A percentile compares a stretch with the other conserved stretches of the same genome.
These are phyloP conservation scores for Agonopterix heracliana DNA, from an alignment of 2,888 invertebrate genomes.

Conservation along the genomic window DNA sequence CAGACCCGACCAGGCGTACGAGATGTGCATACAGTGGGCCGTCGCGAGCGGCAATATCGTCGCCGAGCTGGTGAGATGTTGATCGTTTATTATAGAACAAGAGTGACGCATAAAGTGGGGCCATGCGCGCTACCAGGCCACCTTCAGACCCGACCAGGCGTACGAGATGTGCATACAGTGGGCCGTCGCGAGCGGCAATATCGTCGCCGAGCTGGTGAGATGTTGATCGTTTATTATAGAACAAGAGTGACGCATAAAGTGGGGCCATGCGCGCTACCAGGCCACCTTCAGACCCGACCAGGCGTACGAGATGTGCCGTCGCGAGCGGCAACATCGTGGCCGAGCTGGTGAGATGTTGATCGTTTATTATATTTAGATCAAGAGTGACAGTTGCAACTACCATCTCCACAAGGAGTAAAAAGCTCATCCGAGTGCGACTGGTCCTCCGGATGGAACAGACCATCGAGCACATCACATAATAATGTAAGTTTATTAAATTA, in stretches of 20 bases:
- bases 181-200: slow-evolving; percentile 96
- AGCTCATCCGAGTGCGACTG: too few species aligned
- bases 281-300: slow-evolving; percentile 91
- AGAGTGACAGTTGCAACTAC: too few species aligned
- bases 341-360: slow-evolving; percentile 80
- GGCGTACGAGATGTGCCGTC: slow-evolving; percentile 96
- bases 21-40: slow-evolving; percentile 97
- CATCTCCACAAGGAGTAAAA: too few species aligned
- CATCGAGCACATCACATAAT: too few species aligned
- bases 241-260: too few species aligned
- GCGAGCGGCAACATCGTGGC: slow-evolving; percentile 96
- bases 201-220: slow-evolving; percentile 91
- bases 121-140: slow-evolving; percentile 92
- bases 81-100: too few species aligned
- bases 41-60: slow-evolving; percentile 97
- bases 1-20: slow-evolving; percentile 93
- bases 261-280: slow-evolving; percentile 94
- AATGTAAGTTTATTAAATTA: too few species aligned
- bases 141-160: slow-evolving; percentile 91
- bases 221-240: too few species aligned
- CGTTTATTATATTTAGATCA: too few species aligned
- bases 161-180: slow-evolving; percentile 97
- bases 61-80: slow-evolving; percentile 84
- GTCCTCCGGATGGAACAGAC: too few species aligned
- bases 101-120: slow-evolving; percentile 69